These are phyloP conservation scores for Callopanchax toddi DNA, from an alignment of 2,113 vertebrate species.

Conservation along the genomic window DNA sequence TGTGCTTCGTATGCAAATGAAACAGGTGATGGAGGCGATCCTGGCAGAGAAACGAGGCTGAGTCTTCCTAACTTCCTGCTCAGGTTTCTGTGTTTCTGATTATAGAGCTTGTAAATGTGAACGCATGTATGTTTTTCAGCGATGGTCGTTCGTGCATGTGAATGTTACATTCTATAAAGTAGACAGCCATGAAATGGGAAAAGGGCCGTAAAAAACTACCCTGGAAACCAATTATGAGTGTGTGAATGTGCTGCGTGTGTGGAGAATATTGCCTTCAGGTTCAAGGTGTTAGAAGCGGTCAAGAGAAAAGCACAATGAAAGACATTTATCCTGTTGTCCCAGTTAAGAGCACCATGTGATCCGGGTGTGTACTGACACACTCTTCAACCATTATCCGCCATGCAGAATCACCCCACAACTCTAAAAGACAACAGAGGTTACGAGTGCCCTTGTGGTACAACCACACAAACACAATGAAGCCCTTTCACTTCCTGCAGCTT, in stretches of 20 bases:
- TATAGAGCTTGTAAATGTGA: not conserved
- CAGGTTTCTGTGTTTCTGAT: not conserved
- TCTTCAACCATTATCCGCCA: slow-evolving; percentile 55
- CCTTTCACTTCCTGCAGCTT: slow-evolving; percentile 5
- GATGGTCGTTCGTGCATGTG: not conserved
- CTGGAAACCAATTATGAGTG: slow-evolving; percentile 43
- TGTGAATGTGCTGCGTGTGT: slow-evolving; percentile 5
- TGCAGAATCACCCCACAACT: slow-evolving; percentile 46
- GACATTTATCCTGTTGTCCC: slow-evolving; percentile 39
- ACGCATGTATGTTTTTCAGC: slow-evolving; percentile 12
- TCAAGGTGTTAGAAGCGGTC: slow-evolving; percentile 24
- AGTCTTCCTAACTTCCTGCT: slow-evolving; percentile 15
- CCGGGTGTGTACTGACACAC: slow-evolving; percentile 6
- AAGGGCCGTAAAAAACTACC: slow-evolving; percentile 22
- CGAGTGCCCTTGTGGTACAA: not conserved
- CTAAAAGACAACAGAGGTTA: slow-evolving; percentile 63
- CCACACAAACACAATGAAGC: slow-evolving; percentile 14
- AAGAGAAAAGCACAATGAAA: slow-evolving; percentile 53
- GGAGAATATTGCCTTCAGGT: slow-evolving; percentile 39
- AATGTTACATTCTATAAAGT: slow-evolving; percentile 32
- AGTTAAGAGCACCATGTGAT: slow-evolving; percentile 18
- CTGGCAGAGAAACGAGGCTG: slow-evolving; percentile 25
- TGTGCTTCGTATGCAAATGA: slow-evolving; percentile 35
- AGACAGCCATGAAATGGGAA: slow-evolving; percentile 44
- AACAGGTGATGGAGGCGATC: slow-evolving; percentile 44